phyloP scores from a whole-genome alignment of 2,113 vertebrate species.

The Coracopsis vasa region DNA sequence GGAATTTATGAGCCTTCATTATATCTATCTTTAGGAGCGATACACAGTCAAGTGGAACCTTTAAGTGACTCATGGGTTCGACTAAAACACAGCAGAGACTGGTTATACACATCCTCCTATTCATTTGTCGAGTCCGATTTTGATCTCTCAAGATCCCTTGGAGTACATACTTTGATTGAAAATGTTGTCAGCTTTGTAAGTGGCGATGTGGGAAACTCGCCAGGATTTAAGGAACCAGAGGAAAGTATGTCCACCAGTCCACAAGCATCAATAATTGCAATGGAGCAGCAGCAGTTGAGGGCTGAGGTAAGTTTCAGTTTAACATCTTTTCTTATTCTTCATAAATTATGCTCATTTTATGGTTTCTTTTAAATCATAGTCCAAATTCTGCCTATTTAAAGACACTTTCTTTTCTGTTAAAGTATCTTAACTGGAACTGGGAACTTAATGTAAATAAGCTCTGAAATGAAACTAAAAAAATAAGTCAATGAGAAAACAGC shows the following conservation, averaged over 20 bases:
- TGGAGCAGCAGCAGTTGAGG: constrained; percentile 94
- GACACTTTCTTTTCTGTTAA: neutral
- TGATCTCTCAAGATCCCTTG: constrained; percentile 86
- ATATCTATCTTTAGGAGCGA: constrained; percentile 63
- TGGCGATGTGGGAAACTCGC: constrained; percentile 87
- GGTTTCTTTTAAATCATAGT: neutral
- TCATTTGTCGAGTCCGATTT: constrained; percentile 86
- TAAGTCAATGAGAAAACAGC: accelerated
- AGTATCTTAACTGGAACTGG: neutral
- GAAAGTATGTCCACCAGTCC: constrained; percentile 95
- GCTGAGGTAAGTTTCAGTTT: constrained; percentile 82
- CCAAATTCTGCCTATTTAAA: neutral
- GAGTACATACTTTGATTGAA: constrained; percentile 90
- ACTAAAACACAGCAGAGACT: constrained; percentile 84
- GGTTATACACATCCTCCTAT: constrained; percentile 78
- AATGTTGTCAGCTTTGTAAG: constrained; percentile 94
- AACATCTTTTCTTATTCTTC: neutral
- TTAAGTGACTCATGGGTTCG: constrained; percentile 90
- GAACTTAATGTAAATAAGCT: neutral
- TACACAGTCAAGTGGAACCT: constrained; percentile 78
- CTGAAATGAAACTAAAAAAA: neutral
- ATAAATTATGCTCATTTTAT: neutral
- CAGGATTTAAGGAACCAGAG: constrained; percentile 94
- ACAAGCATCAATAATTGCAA: constrained; percentile 88
- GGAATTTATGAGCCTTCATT: constrained; percentile 23